These are phyloP conservation scores for Drosophila sp. DNA, from an alignment of 1,140 invertebrate species.

Conservation along the genomic window DNA sequence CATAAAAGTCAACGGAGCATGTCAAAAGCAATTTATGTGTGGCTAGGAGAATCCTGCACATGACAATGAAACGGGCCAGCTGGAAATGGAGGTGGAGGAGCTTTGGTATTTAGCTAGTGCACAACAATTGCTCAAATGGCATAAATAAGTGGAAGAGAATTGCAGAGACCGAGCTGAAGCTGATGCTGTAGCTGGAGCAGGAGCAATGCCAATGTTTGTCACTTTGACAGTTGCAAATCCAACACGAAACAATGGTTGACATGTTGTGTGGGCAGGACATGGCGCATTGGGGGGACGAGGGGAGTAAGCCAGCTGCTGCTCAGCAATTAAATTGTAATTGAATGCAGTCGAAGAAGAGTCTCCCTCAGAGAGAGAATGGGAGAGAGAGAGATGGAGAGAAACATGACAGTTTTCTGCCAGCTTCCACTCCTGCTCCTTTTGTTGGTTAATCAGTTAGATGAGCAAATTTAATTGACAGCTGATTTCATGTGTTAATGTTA, in stretches of 20 bases:
- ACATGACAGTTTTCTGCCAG: neutral
- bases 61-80: conserved; percentile 24
- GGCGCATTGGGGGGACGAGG: neutral
- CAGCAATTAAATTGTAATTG: conserved; percentile 73
- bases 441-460: conserved; percentile 38
- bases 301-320: conserved; percentile 1
- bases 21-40: conserved; percentile 78
- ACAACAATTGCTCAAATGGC: conserved; percentile 73
- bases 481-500: conserved; percentile 2
- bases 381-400: neutral
- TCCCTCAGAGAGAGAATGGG: neutral
- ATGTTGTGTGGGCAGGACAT: neutral
- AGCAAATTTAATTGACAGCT: conserved; percentile 62
- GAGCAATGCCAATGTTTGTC: conserved; percentile 60
- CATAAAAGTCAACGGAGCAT: conserved; percentile 79
- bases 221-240: conserved; percentile 77
- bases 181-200: conserved; percentile 6
- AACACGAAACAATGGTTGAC: conserved; percentile 44
- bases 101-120: conserved; percentile 53
- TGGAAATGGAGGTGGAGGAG: neutral
- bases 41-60: conserved; percentile 42
- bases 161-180: neutral
- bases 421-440: conserved; percentile 26
- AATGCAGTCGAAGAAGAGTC: conserved; percentile 35
- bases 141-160: conserved; percentile 64